phyloP scores from a whole-genome alignment of 2,113 vertebrate species.

The Platysteira castanea region DNA sequence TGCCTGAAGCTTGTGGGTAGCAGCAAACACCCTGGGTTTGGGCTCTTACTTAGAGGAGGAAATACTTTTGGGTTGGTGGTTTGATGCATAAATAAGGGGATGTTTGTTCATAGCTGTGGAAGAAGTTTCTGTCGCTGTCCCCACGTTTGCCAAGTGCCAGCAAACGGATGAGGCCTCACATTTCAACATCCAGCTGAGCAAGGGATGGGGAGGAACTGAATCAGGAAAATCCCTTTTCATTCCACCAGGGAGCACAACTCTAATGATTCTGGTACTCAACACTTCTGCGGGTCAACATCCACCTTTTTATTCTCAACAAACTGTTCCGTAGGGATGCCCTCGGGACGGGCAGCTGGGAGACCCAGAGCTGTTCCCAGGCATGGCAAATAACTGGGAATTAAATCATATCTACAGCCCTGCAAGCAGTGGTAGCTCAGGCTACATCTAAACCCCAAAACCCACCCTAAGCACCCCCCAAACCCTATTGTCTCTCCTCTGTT shows the following conservation, averaged over 20 bases:
- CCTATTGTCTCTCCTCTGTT: background rate
- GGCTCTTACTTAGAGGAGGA: background rate
- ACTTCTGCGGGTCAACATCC: background rate
- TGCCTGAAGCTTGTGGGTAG: background rate
- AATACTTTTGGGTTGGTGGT: background rate
- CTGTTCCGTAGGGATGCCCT: background rate
- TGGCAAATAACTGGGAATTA: background rate
- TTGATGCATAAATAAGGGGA: background rate
- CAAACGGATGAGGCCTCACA: background rate
- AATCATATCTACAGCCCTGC: rapidly evolving
- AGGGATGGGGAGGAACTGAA: background rate
- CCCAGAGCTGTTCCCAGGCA: background rate
- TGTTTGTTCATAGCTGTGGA: rapidly evolving
- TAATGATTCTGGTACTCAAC: background rate
- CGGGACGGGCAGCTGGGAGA: background rate
- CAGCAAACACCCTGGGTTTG: background rate
- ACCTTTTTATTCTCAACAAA: background rate
- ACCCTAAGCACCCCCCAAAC: background rate
- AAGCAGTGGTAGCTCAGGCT: background rate
- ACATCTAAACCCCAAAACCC: background rate
- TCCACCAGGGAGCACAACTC: slow-evolving; percentile 16
- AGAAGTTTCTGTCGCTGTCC: background rate
- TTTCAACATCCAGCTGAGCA: background rate
- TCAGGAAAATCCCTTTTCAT: background rate
- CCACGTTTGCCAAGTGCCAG: background rate